phyloP scores from a whole-genome alignment of 2,888 invertebrate species.

The Stenodema calcarata region DNA sequence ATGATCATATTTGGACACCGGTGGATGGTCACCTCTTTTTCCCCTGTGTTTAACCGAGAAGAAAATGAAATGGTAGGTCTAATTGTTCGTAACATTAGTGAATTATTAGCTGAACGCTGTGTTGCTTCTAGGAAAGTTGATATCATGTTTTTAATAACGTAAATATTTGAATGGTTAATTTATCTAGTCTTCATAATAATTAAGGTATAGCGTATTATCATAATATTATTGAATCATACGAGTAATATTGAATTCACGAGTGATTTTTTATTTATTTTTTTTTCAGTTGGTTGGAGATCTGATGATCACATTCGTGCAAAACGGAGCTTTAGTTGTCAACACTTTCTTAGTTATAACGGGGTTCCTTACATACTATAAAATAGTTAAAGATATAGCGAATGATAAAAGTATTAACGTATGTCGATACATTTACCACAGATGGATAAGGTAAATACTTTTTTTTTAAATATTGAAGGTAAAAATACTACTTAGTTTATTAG shows the following conservation, averaged over 20 bases:
- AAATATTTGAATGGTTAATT: too few relatives aligned
- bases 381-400: constrained; percentile 57
- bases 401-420: constrained; percentile 56
- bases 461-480: too few relatives aligned
- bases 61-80: constrained; percentile 28
- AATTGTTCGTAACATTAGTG: not conserved
- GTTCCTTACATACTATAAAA: constrained; percentile 57
- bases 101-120: not conserved
- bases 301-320: constrained; percentile 38
- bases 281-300: constrained; percentile 38
- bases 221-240: too few relatives aligned
- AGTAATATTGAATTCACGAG: too few relatives aligned
- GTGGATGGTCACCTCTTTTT: constrained; percentile 16
- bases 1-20: constrained; percentile 48
- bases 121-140: not conserved
- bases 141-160: too few relatives aligned
- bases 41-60: constrained; percentile 35
- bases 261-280: too few relatives aligned
- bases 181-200: too few relatives aligned
- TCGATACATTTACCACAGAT: constrained; percentile 57
- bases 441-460: constrained; percentile 55
- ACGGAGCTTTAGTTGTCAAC: constrained; percentile 58
- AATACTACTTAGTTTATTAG: too few relatives aligned
- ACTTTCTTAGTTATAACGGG: constrained; percentile 59
- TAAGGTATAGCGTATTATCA: too few relatives aligned